Evolutionary conservation across 30 jellyfish, hydroid and myxozoan species (phyloP), one percentile per base, ranked within the genome.

Genomic region (Pseudorhiza aurosa): DNA sequence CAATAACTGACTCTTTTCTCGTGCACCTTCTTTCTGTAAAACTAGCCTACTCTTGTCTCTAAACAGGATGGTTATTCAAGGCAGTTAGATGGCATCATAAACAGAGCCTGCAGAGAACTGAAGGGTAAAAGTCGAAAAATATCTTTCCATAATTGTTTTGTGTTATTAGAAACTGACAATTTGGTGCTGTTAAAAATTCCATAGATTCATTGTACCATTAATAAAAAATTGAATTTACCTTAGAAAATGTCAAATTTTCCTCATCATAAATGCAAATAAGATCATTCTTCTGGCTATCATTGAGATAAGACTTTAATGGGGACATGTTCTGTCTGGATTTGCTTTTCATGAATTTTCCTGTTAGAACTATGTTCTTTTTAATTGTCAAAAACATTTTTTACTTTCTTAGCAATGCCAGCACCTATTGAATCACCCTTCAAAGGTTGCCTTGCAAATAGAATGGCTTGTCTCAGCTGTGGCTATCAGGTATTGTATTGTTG

Each of bases 381-480:
- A 5, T 39, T 12, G 7, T 39, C 50, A 39, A 39, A 12, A 37
- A 7, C 14, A n/a, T 28, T 30, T 35, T 74, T 2, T 56, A 8
- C 2, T 32, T 22, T 65, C 22, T 22, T 40, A 80, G 91, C 72
- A 2, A 67, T 21, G 31, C 59, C 70, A 11, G 8, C n/a, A 29
- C 33, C 58, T 9, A n/a, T 42, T 17, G 84, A 29, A 24, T 83
- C 89, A 5, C 97, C 97, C 6, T 83, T 90, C 75, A 74, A 90
- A 59, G 97, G 97, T 8, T 60, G 70, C 62, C 70, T 90, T 8
- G 97, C 97, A 2, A 90, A 77, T 63, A 57, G 77, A 68, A 74
- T 90, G 96, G 79, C 65, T 0, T 90, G 97, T 81, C 50, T 63
- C 18, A 72, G 64, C 5, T 90, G 97, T 39, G 87, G 89, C 15